Conservation (phyloP, 2,888 invertebrate species). For the Agrotis puta region DNA sequence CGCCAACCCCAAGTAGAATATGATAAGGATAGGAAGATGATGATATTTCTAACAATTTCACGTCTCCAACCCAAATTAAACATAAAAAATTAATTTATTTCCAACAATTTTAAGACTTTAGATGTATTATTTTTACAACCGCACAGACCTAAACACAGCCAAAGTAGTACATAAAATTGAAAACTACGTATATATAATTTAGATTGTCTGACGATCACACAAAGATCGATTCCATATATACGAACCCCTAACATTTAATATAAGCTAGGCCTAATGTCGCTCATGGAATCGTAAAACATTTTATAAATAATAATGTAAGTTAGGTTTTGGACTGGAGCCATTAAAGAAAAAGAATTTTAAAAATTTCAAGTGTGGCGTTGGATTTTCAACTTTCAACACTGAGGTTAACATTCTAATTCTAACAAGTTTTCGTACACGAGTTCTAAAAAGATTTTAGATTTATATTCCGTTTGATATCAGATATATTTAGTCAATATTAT, state of each 20-base stretch:
- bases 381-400: not conserved
- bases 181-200: conserved; percentile 61
- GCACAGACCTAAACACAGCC: conserved; percentile 78
- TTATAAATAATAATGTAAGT: conserved; percentile 7
- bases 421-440: no score
- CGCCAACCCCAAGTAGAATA: no score
- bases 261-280: conserved; percentile 37
- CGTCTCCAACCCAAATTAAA: conserved; percentile 10
- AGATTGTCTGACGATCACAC: conserved; percentile 59
- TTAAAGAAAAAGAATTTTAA: not conserved
- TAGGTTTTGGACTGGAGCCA: conserved; percentile 3
- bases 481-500: not conserved
- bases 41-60: no score
- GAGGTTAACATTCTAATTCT: not conserved
- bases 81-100: not conserved
- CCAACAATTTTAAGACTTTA: conserved; percentile 22
- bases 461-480: not conserved
- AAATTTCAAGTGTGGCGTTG: not conserved
- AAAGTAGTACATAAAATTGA: conserved; percentile 71
- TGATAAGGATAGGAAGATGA: no score
- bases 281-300: conserved; percentile 10
- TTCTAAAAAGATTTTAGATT: conserved; percentile 10
- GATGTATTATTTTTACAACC: conserved; percentile 67
- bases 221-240: conserved; percentile 6
- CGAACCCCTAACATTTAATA: conserved; percentile 16